Base-by-base conservation (phyloP, 2,113 vertebrate genomes). In the Pelodiscus sinensis region DNA sequence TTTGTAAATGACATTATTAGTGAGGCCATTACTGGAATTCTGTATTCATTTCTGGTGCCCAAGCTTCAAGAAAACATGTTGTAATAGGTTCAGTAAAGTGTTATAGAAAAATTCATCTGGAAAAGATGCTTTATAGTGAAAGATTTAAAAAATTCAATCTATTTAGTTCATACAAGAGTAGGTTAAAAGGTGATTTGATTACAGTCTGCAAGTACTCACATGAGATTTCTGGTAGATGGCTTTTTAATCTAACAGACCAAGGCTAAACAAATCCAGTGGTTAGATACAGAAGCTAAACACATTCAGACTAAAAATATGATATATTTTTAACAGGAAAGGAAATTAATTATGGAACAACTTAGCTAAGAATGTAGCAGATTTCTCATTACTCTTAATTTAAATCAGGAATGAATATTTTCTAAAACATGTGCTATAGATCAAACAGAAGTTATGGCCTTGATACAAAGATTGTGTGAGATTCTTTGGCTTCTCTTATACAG, bases 401-500 rank as follows among this genome's bases (percentile, higher is more conserved):
- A n/a, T 35, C 8, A 71, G 81, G 15, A 81, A 88, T 10, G 16
- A n/a, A 56, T 86, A 9, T 44, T 73, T 35, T 7, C 71, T 90
- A 88, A 52, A 92, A 95, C 55, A 81, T 57, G 21, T 54, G 5
- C 52, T 71, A 35, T 21, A 35, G n/a, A n/a, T n/a, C n/a, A 71
- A 71, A 35, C 65, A 71, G 50, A 88, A 88, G 12, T 62, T 79
- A 68, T 22, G 54, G 22, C 29, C 21, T 75, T 8, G 13, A 65
- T 52, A 56, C 19, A 56, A 52, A 68, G 52, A 50, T 79, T 31
- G 65, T 9, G 31, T 35, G 8, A 27, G 29, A 21, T 83, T 80
- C 3, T 81, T 68, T 19, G 16, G 6, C 29, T 31, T 68, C 16
- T 18, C 3, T 68, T 56, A 85, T 11, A 11, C 44, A 65, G 38